Percentiles rank a stretch among this genome's conserved stretches.
Evolutionary conservation across 2,797 vertebrate species (phyloP).

Genomic region (Pachyuromys duprasi): DNA sequence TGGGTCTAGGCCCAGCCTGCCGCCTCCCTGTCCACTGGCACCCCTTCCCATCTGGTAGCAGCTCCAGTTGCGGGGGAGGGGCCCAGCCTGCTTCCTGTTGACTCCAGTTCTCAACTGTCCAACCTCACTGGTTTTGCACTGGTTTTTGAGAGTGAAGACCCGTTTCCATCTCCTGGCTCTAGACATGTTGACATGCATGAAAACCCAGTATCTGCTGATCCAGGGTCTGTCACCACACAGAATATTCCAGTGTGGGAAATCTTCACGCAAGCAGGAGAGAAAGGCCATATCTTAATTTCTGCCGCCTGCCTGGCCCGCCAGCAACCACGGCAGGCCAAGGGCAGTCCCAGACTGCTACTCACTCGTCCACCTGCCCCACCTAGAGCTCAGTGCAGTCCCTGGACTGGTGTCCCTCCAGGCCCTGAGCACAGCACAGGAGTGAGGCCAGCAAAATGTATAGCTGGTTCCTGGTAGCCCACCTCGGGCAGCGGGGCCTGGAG

Average conservation of each 20-base stretch:
- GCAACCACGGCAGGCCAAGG: background rate
- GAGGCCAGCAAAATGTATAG: background rate
- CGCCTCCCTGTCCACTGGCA: constrained; percentile 34
- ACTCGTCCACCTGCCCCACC: background rate
- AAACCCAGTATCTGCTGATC: constrained; percentile 80
- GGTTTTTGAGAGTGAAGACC: constrained; percentile 89
- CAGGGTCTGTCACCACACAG: constrained; percentile 76
- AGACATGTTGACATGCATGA: constrained; percentile 84
- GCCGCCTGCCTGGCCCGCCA: constrained; percentile 20
- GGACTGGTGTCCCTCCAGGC: background rate
- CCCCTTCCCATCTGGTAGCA: constrained; percentile 82
- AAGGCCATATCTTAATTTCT: constrained; percentile 84
- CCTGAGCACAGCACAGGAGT: background rate
- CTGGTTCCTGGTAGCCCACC: background rate
- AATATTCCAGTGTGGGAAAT: constrained; percentile 76
- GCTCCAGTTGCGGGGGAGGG: constrained; percentile 76
- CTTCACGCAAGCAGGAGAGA: constrained; percentile 72
- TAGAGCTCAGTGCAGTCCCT: constrained; percentile 34
- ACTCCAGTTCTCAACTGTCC: constrained; percentile 92
- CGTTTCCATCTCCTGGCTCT: constrained; percentile 89
- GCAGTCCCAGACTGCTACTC: background rate
- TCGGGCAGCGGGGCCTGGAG: background rate
- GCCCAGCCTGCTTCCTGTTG: constrained; percentile 85
- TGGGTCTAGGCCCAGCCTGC: constrained; percentile 72
- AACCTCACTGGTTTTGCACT: constrained; percentile 94